Base-by-base conservation (phyloP, 2,797 vertebrate species). In the Tragopan temminckii region DNA sequence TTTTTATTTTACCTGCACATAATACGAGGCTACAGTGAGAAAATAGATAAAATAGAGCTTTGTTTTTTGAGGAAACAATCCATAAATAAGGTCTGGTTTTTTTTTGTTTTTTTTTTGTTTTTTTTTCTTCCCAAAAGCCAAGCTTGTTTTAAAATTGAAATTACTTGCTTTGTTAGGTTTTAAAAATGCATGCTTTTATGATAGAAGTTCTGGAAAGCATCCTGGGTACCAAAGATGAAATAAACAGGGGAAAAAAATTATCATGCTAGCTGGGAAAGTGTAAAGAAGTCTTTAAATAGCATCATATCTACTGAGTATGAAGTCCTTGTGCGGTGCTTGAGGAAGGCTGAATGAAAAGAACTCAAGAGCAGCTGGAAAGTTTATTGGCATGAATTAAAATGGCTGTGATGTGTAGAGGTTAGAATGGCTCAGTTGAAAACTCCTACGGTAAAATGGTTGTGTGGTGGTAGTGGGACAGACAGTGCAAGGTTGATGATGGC, bases 331-430 rank as follows among this genome's bases (percentile, higher is more conserved):
- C 20, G 13, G 58, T 59, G 77, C 43, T 89, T 72, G 58, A 91
- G 78, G 83, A 89, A 79, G 83, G 61, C 83, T 76, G 43, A 80
- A 78, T 88, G 88, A 83, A 92, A 88, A 92, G 75, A 89, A 84
- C 85, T 84, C 92, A 55, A 42, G 94, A 97, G 36, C 97, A 97
- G 96, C 94, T 97, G 97, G 96, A 90, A 94, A 85, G 77, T 95
- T 96, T 97, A 97, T 93, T 97, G 96, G 86, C 95, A 89, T 96
- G 97, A 97, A 98, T 98, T 97, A 97, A 97, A 97, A 97, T 94
- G 85, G 96, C 97, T 97, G 92, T 96, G 97, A 97, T 89, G 86
- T 77, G 86, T 85, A 82, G 69, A 96, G 89, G 90, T 81, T 85
- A 48, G 85, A 57, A 86, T 5, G 11, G 95, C 88, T 93, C 92